Percentiles rank a stretch among this genome's conserved stretches.
These are phyloP conservation scores for Callaeas wilsoni DNA, from an alignment of 2,113 vertebrate species.

Conservation along the genomic window DNA sequence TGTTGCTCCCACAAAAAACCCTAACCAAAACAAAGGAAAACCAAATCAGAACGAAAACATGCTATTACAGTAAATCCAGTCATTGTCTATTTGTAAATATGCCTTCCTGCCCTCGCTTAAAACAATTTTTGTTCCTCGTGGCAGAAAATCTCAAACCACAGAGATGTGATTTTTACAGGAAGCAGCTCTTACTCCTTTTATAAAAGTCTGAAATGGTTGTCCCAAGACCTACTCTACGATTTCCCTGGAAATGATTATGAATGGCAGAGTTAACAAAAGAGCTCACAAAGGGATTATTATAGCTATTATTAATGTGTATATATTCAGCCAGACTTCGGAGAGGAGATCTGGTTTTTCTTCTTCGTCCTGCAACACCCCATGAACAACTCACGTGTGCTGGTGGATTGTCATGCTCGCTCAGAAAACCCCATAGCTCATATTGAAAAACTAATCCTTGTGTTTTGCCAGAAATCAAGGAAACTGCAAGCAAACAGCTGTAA, in stretches of 20 bases:
- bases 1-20: not conserved
- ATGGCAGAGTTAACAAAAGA: not conserved
- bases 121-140: not conserved
- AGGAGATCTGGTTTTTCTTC: not conserved
- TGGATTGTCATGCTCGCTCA: not conserved
- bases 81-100: not conserved
- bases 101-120: not conserved
- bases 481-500: not conserved
- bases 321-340: not conserved
- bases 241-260: not conserved
- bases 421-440: not conserved
- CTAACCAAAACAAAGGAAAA: not conserved
- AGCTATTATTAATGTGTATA: not conserved
- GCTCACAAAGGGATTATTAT: not conserved
- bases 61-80: not conserved
- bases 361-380: not conserved
- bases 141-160: not conserved
- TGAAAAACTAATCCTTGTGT: not conserved
- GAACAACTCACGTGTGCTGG: not conserved
- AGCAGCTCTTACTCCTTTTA: not conserved
- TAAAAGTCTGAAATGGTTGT: not conserved
- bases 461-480: conserved; percentile 1
- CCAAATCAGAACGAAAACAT: not conserved
- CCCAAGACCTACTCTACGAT: not conserved
- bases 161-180: not conserved